These are phyloP conservation scores for Microchrysa polita DNA, from an alignment of 2,888 invertebrate genomes.

Conservation along the genomic window DNA sequence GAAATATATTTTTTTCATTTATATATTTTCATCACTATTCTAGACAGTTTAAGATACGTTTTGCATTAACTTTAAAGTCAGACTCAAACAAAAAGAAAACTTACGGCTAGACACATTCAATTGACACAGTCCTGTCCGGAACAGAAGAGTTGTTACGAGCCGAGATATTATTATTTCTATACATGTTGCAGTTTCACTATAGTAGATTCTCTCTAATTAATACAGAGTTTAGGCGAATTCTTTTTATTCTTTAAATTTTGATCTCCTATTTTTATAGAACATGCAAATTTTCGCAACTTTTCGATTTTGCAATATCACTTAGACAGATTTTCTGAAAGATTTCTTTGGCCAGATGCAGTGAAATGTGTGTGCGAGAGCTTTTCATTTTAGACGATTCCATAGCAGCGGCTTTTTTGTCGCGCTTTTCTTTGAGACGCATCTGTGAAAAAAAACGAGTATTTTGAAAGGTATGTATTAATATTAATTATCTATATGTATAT, in stretches of 20 bases:
- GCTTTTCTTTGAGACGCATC: constrained; percentile 79
- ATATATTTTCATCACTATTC: neutral
- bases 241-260: neutral
- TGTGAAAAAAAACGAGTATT: constrained; percentile 52
- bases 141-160: constrained; percentile 3
- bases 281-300: constrained; percentile 87
- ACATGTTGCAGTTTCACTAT: neutral
- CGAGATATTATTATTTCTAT: too few relatives aligned
- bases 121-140: constrained; percentile 43
- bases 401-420: constrained; percentile 78
- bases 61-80: neutral
- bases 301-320: constrained; percentile 84
- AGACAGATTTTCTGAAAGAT: constrained; percentile 86
- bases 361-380: constrained; percentile 82
- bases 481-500: too few relatives aligned
- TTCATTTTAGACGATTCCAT: constrained; percentile 73
- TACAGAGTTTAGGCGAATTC: neutral
- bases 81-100: neutral
- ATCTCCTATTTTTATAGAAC: constrained; percentile 70
- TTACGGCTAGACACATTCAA: constrained; percentile 28
- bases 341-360: constrained; percentile 82
- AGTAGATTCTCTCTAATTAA: neutral
- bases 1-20: neutral
- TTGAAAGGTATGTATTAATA: too few relatives aligned
- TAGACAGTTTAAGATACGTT: neutral